Conservation (phyloP, 1,140 invertebrate species). For the Brachionus sp. region DNA sequence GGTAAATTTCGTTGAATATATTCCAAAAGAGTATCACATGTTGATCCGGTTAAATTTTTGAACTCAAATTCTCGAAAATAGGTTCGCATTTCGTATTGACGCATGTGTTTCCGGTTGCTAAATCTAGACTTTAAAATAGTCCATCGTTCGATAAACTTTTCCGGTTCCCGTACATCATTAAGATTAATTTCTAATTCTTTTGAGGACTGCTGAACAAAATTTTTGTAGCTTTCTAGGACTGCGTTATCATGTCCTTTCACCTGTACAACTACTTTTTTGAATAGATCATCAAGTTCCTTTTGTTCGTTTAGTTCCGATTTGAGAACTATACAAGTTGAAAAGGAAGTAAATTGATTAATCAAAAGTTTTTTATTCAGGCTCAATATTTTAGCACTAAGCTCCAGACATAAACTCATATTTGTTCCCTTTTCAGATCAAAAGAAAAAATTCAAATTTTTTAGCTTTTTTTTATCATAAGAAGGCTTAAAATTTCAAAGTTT, state of each 20-base stretch:
- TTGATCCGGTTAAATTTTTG: conserved; percentile 81
- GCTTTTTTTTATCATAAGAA: not conserved
- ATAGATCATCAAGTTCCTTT: conserved; percentile 36
- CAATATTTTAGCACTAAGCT: not conserved
- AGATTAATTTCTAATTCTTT: conserved; percentile 72
- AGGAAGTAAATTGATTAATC: not conserved
- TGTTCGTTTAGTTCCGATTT: not conserved
- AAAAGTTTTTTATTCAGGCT: not conserved
- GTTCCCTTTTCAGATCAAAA: not conserved
- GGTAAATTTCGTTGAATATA: conserved; percentile 94
- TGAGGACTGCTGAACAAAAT: conserved; percentile 75
- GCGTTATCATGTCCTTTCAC: conserved; percentile 77
- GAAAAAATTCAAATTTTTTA: not conserved
- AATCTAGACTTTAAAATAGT: conserved; percentile 82
- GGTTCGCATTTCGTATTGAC: conserved; percentile 92
- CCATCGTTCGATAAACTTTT: conserved; percentile 63
- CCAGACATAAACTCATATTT: not conserved
- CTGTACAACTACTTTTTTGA: conserved; percentile 70
- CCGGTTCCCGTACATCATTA: conserved; percentile 66
- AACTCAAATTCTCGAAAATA: conserved; percentile 74
- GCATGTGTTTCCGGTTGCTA: conserved; percentile 86
- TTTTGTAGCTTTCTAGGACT: conserved; percentile 80
- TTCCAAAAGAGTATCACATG: conserved; percentile 88
- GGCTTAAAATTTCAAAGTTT: not conserved
- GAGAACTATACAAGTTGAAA: not conserved